Evolutionary conservation across 2,113 vertebrate genomes (phyloP).

Genomic region (Erythrolamprus reginae): DNA sequence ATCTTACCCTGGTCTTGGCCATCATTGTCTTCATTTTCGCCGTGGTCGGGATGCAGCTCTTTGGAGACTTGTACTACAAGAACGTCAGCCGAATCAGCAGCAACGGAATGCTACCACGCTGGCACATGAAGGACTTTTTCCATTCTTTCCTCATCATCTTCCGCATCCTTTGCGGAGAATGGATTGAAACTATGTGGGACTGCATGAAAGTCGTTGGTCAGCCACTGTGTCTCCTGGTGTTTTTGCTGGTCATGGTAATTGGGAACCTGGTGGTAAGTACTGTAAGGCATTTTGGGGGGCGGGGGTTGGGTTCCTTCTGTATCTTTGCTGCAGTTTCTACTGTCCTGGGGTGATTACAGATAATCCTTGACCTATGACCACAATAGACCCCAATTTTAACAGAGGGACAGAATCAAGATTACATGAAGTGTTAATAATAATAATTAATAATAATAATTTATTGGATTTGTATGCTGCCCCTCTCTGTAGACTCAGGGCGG

Average conservation of each 20-base stretch:
- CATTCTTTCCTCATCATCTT: constrained; percentile 93
- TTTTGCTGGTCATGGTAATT: constrained; percentile 93
- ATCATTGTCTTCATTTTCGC: constrained; percentile 99
- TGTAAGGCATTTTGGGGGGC: background rate
- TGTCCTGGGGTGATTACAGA: background rate
- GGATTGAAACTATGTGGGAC: constrained; percentile 96
- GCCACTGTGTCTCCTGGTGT: constrained; percentile 86
- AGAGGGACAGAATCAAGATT: too few species aligned
- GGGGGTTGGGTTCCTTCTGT: constrained; percentile 48
- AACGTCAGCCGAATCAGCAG: constrained; percentile 83
- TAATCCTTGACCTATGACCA: background rate
- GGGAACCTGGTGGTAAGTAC: constrained; percentile 89
- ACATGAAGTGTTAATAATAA: too few species aligned
- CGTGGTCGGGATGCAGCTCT: constrained; percentile 98
- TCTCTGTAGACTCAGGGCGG: too few species aligned
- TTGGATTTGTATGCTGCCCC: too few species aligned
- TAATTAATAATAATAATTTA: too few species aligned
- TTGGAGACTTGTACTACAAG: constrained; percentile 90
- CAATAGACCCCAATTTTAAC: background rate
- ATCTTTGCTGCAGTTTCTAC: too few species aligned
- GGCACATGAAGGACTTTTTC: constrained; percentile 95
- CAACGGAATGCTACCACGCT: constrained; percentile 82
- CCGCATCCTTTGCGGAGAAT: constrained; percentile 88
- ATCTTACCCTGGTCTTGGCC: constrained; percentile 93
- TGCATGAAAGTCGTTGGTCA: constrained; percentile 91